Base-by-base conservation (phyloP, 2,113 vertebrate genomes). In the Prunella fulvescens region DNA sequence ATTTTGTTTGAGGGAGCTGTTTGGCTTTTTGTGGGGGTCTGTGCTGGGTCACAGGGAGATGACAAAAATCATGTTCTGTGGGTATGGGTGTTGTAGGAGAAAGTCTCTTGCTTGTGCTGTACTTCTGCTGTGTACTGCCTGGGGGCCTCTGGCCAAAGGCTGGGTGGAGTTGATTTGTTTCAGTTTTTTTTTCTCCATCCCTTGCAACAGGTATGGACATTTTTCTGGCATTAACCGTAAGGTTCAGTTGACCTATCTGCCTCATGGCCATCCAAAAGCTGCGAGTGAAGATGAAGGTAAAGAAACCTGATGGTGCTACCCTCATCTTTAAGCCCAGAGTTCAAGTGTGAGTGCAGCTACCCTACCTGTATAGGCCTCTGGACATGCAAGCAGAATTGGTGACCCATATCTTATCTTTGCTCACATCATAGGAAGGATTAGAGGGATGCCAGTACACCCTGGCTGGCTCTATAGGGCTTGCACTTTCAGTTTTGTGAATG, bases 151-250 rank as follows among this genome's bases (percentile, higher is more conserved):
- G 29, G 60, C 54, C n/a, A 45, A 69, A 66, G 61, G 19, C 13
- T 57, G n/a, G 22, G 28, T 40, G 26, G 25, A 69, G 45, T 6
- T 91, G 24, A 14, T 58, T n/a, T 44, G 11, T 72, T 90, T 66
- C 58, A 29, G 8, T 14, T 23, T 8, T 28, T 9, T 14, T 26
- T 44, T 1, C 12, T 33, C 28, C 22, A 57, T 56, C 72, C 70
- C 31, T 61, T 62, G 24, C 85, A 81, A 26, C 97, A 99, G 99
- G 99, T 99, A 99, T 22, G 99, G 99, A 12, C 99, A 99, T 97
- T 99, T 99, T 97, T 99, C 99, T 64, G 99, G 99, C 81, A 99
- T 99, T 97, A 99, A 99, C 96, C 98, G 99, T 85, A 99, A 99
- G 91, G 99, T 99, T 66, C 99, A 99, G 92, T 93, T 99, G 69